Base-by-base conservation (phyloP, 2,888 invertebrate species). In the Diaphora mendica region DNA sequence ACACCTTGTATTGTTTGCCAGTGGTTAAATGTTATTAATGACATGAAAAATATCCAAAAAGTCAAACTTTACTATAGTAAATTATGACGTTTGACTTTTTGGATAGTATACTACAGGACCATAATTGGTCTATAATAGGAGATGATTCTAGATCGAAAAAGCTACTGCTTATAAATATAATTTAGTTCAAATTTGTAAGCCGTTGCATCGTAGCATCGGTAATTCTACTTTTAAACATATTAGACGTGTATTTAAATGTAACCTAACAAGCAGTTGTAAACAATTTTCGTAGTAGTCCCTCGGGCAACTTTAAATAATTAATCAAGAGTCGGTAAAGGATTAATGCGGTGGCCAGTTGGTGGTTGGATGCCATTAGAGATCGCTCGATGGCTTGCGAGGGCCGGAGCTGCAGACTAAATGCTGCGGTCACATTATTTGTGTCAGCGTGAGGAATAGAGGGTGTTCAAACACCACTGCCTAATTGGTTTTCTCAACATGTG, bases 301-400 rank as follows among this genome's bases (percentile, higher is more conserved):
- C 83, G 89, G 90, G 91, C 87, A 92, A 94, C 89, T 94, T 95
- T 93, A 93, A 95, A 95, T 94, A 95, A 95, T 95, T 95, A 95
- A 95, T 95, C 95, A 94, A 94, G 91, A 91, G 93, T 90, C 91
- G 89, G 93, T 92, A 94, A 94, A 94, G 95, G 95, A 95, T 95
- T 95, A 95, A 94, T 94, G 94, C 90, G 92, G 94, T 92, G 95
- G 94, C 91, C 95, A 94, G 94, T 94, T 92, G 94, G 95, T 91
- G 95, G 95, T 93, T 88, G 92, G 90, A 93, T 93, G 91, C 94
- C 94, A 94, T 95, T 95, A 94, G 92, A 92, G 92, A 91, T 89
- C 92, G 91, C 91, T 93, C 93, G 92, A 93, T 92, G 92, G 92
- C 91, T 91, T 88, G 87, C 71, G 82, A 85, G 85, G 84, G 84